phyloP scores from a whole-genome alignment of 2,888 invertebrate species.

The Cephus nigrinus region DNA sequence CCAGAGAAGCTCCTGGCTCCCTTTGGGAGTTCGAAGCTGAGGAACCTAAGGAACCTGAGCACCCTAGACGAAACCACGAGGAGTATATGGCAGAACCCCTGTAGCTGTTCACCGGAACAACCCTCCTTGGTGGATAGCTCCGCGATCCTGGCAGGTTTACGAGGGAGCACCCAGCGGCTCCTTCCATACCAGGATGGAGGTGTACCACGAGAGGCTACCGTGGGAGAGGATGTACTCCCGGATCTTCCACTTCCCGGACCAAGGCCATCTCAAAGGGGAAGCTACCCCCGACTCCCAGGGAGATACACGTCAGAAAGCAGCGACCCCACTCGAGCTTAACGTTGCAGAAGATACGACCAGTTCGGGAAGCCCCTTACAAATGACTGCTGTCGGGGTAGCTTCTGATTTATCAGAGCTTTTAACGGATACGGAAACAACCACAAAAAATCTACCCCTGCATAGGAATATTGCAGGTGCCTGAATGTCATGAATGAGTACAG shows the following conservation, averaged over 20 bases:
- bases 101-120: conserved; percentile 19
- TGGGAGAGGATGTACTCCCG: neutral
- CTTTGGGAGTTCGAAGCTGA: conserved; percentile 42
- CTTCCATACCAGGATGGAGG: neutral
- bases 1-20: conserved; percentile 28
- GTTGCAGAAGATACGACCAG: conserved; percentile 3
- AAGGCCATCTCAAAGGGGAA: neutral
- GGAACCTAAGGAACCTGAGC: conserved; percentile 21
- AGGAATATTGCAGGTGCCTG: neutral
- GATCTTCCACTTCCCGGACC: neutral
- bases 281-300: neutral
- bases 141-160: neutral
- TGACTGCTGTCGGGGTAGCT: conserved; percentile 51
- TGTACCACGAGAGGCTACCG: neutral
- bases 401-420: conserved; percentile 66
- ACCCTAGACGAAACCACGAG: neutral
- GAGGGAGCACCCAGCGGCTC: neutral
- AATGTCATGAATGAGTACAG: neutral
- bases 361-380: conserved; percentile 51
- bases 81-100: neutral
- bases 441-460: conserved; percentile 45
- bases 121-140: conserved; percentile 7
- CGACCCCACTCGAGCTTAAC: neutral
- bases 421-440: conserved; percentile 44
- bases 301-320: neutral